Evolutionary conservation across 2,888 invertebrate species (phyloP), one percentile per base, ranked within the genome.

Genomic region (Heteromurus nitidus): DNA sequence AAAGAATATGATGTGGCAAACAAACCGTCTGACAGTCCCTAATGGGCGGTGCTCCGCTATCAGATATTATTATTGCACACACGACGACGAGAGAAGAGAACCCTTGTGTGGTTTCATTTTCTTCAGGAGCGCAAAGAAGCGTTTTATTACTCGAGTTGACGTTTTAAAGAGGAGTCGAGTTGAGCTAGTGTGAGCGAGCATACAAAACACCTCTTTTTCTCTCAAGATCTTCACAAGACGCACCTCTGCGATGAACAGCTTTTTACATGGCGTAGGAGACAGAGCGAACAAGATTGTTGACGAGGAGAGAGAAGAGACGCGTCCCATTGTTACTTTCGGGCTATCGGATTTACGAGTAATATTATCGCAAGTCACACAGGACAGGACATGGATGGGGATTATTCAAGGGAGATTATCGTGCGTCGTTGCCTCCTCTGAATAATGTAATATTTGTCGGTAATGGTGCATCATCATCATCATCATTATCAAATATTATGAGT

Each of bases 11-110:
- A 79, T 79, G 70, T 79, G 79, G 64, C 79, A 70, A 77, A 70
- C 70, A 79, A 79, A 79, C 70, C 60, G 65, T 79, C 79, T 79
- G 79, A 79, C 79, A 79, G 79, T 79, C 79, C 79, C 79, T 79
- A 79, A 79, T 79, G 79, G 79, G 79, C 79, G 70, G 79, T 79
- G 65, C 79, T 79, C 70, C 28, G 26, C 64, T 79, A 79, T 79
- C 79, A 79, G 70, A 79, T 79, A 53, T 70, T 70, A 79, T 79
- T 79, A 79, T 79, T 79, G 79, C 70, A 79, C 70, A 79, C 70
- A 70, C 79, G 70, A 79, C 76, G 69, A 77, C 69, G 62, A n/a
- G n/a, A n/a, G n/a, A n/a, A n/a, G n/a, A n/a, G n/a, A 69, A 47
- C 79, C 70, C 64, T 55, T 79, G 79, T 79, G 79, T 79, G 79